Conservation (phyloP, 2,797 vertebrate species). For the Etheostoma nigrum region DNA sequence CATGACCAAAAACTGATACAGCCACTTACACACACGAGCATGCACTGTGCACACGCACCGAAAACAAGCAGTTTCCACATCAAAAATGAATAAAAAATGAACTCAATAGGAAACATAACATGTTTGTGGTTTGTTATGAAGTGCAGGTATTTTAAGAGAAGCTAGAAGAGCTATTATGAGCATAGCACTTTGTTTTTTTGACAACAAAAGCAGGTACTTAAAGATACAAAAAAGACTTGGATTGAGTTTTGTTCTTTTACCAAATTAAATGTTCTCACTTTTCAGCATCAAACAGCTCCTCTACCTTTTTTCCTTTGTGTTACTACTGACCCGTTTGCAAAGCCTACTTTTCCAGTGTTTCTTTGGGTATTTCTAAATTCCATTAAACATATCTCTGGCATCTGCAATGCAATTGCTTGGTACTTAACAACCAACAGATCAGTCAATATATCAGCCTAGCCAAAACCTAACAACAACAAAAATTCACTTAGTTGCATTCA, state of each 20-base stretch:
- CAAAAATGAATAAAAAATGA: not conserved
- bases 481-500: constrained; percentile 27
- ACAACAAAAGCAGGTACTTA: not conserved
- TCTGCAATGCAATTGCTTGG: not conserved
- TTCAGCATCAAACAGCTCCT: not conserved
- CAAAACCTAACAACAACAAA: not conserved
- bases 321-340: not conserved
- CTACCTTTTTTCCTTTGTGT: not conserved
- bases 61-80: not conserved
- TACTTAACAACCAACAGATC: not conserved
- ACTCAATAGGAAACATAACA: not conserved
- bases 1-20: constrained; percentile 46
- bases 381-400: not conserved
- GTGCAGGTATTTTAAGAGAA: not conserved
- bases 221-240: not conserved
- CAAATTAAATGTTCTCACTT: not conserved
- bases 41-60: constrained; percentile 8
- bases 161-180: not conserved
- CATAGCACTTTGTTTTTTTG: not conserved
- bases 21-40: constrained; percentile 18
- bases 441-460: not conserved
- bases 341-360: constrained; percentile 2
- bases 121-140: not conserved
- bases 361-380: constrained; percentile 6
- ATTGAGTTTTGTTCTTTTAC: not conserved